Evolutionary conservation across 2,797 vertebrate genomes (phyloP).

Genomic region (Notoglanidium macrostoma): DNA sequence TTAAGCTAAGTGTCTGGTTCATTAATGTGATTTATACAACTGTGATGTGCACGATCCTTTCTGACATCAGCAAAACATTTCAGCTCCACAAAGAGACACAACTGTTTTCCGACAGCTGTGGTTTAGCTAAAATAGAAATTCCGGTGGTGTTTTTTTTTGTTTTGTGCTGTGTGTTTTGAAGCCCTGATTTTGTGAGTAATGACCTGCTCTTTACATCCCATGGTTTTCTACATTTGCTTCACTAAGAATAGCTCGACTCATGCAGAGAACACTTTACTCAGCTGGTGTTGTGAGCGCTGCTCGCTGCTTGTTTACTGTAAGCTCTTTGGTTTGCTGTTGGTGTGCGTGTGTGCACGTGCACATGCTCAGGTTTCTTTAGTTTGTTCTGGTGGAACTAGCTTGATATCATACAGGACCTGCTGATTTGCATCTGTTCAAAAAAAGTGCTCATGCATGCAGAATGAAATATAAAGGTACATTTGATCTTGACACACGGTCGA

Average conservation of each 20-base stretch:
- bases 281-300: conserved; percentile 66
- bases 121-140: conserved; percentile 29
- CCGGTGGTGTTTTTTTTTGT: conserved; percentile 39
- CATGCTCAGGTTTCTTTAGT: not conserved
- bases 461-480: not conserved
- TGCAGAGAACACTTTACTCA: conserved; percentile 59
- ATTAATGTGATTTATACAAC: not conserved
- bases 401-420: not conserved
- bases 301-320: conserved; percentile 45
- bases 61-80: not conserved
- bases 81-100: not conserved
- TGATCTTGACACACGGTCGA: not conserved
- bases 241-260: conserved; percentile 68
- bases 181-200: conserved; percentile 50
- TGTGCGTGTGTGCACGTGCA: not conserved
- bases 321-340: conserved; percentile 40
- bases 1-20: too few species aligned
- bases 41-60: not conserved
- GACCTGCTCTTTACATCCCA: conserved; percentile 46
- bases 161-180: conserved; percentile 12
- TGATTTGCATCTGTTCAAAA: not conserved
- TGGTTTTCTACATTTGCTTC: conserved; percentile 54
- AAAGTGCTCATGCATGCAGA: not conserved
- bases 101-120: not conserved
- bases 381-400: not conserved